Percentiles rank a stretch among this genome's conserved stretches.
Evolutionary conservation across 1,140 invertebrate species (phyloP).

Genomic region (Philotrypesis tridentata): DNA sequence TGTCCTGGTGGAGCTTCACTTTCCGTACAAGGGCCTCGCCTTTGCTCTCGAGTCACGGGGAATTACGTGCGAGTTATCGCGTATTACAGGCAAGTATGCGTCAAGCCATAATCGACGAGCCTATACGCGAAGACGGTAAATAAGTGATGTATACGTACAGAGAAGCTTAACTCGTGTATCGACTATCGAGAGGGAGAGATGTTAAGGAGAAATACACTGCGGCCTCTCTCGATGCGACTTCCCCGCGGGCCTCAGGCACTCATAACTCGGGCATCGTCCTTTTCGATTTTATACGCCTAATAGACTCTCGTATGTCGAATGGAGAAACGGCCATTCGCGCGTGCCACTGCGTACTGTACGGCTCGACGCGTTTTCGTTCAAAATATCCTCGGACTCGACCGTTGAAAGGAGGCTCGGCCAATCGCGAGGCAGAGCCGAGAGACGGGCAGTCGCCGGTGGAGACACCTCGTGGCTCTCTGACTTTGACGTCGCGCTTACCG

Average conservation of each 20-base stretch:
- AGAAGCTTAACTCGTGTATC: too few relatives aligned
- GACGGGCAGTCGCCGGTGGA: neutral
- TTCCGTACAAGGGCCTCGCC: neutral
- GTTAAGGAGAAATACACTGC: neutral
- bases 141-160: too few relatives aligned
- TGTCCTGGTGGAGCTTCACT: neutral
- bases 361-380: slow-evolving; percentile 59
- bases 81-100: too few relatives aligned
- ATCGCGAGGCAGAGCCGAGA: neutral
- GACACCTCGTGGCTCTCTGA: neutral
- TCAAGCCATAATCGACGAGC: too few relatives aligned
- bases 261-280: neutral
- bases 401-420: slow-evolving; percentile 10
- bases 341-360: slow-evolving; percentile 31
- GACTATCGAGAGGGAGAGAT: neutral
- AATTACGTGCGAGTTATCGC: neutral
- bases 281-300: neutral
- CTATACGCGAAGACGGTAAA: too few relatives aligned
- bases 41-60: neutral
- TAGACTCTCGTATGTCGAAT: slow-evolving; percentile 3
- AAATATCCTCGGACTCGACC: slow-evolving; percentile 54
- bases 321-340: slow-evolving; percentile 1
- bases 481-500: neutral
- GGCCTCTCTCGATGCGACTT: neutral
- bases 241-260: neutral